A percentile compares a stretch with the other conserved stretches of the same genome.
Conservation (phyloP, 1,140 invertebrate genomes). For the Aplysia californica region DNA sequence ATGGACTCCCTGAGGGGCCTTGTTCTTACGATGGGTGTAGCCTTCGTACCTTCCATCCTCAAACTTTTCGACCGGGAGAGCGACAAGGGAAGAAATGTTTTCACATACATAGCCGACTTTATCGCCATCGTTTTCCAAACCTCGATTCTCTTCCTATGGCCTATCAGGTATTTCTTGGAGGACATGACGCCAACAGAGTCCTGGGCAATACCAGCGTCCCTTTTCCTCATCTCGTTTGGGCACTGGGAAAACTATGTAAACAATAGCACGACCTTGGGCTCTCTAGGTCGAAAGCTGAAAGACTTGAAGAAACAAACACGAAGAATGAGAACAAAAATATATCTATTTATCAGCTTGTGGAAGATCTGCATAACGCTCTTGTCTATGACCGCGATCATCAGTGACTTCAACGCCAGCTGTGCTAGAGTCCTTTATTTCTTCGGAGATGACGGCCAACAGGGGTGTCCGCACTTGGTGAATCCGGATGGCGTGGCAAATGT, state of each 20-base stretch:
- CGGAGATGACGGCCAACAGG: conserved; percentile 34
- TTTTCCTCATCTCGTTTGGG: conserved; percentile 57
- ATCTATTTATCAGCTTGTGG: conserved; percentile 57
- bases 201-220: conserved; percentile 52
- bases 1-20: conserved; percentile 49
- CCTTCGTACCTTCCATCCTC: conserved; percentile 51
- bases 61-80: conserved; percentile 55
- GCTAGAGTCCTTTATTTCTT: conserved; percentile 47
- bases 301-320: conserved; percentile 53
- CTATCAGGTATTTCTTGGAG: conserved; percentile 34
- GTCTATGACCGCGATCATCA: conserved; percentile 49
- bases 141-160: conserved; percentile 52
- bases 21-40: conserved; percentile 51
- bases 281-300: conserved; percentile 42
- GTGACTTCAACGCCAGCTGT: conserved; percentile 40
- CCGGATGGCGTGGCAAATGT: conserved; percentile 40
- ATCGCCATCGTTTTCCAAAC: conserved; percentile 49
- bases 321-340: conserved; percentile 56
- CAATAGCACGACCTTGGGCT: conserved; percentile 47
- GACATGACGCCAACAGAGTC: conserved; percentile 32
- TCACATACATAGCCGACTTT: conserved; percentile 46
- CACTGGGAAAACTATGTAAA: conserved; percentile 67
- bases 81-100: conserved; percentile 38
- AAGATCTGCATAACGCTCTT: conserved; percentile 57
- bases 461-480: conserved; percentile 47